These are phyloP conservation scores for Malachius bipustulatus DNA, from an alignment of 2,888 invertebrate genomes.

Conservation along the genomic window DNA sequence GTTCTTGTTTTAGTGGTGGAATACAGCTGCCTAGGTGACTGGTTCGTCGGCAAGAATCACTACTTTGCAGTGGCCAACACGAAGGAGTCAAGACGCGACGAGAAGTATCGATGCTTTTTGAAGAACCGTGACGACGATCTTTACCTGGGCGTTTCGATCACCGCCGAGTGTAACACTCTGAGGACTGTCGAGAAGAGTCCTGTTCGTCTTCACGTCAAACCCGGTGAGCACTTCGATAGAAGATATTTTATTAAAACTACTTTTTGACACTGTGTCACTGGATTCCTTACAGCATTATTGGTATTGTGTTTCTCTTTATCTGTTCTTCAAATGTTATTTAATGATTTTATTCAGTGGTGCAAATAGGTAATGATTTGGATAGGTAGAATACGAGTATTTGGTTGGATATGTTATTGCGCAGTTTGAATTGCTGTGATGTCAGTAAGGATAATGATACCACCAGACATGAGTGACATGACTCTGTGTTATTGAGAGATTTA, in stretches of 20 bases:
- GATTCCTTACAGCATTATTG: background rate
- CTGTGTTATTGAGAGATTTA: too few species aligned
- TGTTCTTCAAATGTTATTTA: too few species aligned
- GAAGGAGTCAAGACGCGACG: constrained; percentile 88
- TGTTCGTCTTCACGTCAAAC: constrained; percentile 73
- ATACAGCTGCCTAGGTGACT: constrained; percentile 87
- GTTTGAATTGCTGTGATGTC: too few species aligned
- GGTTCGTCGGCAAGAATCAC: constrained; percentile 92
- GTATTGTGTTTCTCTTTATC: too few species aligned
- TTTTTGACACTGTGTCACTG: background rate
- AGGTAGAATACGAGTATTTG: too few species aligned
- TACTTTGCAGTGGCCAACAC: constrained; percentile 96
- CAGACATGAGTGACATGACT: too few species aligned
- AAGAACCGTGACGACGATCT: constrained; percentile 90
- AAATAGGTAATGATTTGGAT: too few species aligned
- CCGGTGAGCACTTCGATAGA: constrained; percentile 45
- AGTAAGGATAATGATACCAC: too few species aligned
- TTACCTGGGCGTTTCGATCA: constrained; percentile 84
- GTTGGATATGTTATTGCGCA: too few species aligned
- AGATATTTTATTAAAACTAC: too few species aligned
- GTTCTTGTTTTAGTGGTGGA: constrained; percentile 61
- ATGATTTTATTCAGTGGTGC: too few species aligned
- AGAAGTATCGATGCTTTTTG: constrained; percentile 87
- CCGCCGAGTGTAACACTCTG: constrained; percentile 83
- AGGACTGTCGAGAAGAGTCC: constrained; percentile 91